Conservation (phyloP, 2,888 invertebrate species). For the Proisotoma minuta region DNA sequence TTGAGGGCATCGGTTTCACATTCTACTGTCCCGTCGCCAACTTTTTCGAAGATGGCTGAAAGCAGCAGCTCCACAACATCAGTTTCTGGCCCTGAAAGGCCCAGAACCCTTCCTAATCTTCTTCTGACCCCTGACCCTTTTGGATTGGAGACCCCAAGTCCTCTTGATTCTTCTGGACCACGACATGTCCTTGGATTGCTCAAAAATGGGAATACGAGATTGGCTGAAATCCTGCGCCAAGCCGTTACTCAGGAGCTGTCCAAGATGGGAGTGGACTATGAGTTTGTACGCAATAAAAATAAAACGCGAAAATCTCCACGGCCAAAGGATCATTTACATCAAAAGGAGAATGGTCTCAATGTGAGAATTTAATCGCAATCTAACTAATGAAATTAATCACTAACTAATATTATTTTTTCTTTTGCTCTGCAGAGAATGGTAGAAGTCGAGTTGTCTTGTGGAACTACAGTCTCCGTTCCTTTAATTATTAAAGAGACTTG, state of each 20-base stretch:
- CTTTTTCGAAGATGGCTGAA: no score
- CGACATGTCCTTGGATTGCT: not conserved
- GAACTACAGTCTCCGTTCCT: constrained; percentile 67
- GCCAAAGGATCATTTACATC: not conserved
- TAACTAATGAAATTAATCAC: not conserved
- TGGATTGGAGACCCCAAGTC: not conserved
- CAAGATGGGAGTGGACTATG: constrained; percentile 1
- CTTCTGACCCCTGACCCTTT: not conserved
- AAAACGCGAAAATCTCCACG: constrained; percentile 2
- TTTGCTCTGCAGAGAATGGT: constrained; percentile 22
- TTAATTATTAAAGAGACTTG: constrained; percentile 68
- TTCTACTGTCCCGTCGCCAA: no score
- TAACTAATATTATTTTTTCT: not conserved
- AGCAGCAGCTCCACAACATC: no score
- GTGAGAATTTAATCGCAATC: not conserved
- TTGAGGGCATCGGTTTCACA: no score
- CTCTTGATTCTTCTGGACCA: not conserved
- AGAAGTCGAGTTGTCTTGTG: constrained; percentile 61
- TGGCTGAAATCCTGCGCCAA: not conserved
- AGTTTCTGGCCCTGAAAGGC: no score
- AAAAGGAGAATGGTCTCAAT: not conserved
- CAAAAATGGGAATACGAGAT: not conserved
- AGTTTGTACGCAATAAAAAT: not conserved
- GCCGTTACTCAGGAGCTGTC: not conserved
- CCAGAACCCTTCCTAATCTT: not conserved